These are phyloP conservation scores for Eupithecia tripunctaria DNA, from an alignment of 2,888 invertebrate species.

Conservation along the genomic window DNA sequence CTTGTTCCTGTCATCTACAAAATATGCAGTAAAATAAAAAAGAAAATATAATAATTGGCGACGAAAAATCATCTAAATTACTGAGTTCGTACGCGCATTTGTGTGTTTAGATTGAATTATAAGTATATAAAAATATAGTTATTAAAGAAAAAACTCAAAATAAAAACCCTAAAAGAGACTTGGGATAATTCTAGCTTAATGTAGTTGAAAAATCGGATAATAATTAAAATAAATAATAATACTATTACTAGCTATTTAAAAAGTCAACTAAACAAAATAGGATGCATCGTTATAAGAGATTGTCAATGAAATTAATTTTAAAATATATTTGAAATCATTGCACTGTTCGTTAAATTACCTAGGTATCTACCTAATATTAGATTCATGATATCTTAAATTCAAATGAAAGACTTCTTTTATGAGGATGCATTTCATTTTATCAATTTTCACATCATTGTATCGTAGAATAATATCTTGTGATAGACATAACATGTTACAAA, in stretches of 20 bases:
- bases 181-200: constrained; percentile 20
- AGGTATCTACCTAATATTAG: not conserved
- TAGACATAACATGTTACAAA: constrained; percentile 6
- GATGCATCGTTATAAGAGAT: not conserved
- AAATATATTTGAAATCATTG: not conserved
- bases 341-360: not conserved
- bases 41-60: not conserved
- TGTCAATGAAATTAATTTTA: not conserved
- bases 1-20: not conserved
- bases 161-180: not conserved
- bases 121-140: not conserved
- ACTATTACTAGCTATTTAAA: constrained; percentile 24
- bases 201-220: constrained; percentile 20
- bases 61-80: constrained; percentile 1
- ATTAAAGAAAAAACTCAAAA: not conserved
- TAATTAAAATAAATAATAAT: constrained; percentile 30
- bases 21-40: not conserved
- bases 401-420: not conserved
- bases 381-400: not conserved
- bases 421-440: not conserved
- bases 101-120: not conserved
- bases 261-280: not conserved
- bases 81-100: not conserved
- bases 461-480: constrained; percentile 14
- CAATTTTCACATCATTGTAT: constrained; percentile 18